Base-by-base conservation (phyloP, 2,113 vertebrate genomes). In the Burhinus bistriatus region DNA sequence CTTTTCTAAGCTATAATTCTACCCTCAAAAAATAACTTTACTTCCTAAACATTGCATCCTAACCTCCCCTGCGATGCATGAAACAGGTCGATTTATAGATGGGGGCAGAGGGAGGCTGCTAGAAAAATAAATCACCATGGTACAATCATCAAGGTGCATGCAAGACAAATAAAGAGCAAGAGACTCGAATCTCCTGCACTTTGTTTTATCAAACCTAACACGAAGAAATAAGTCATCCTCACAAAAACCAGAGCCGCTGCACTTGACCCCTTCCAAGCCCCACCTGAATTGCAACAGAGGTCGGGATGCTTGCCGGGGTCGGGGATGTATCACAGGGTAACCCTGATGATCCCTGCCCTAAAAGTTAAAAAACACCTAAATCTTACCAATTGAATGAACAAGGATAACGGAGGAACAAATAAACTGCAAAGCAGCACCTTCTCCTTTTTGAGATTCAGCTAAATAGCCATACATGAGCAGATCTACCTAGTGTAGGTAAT, bases 21-120 rank as follows among this genome's bases (percentile, higher is more conserved):
- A 34, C 45, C 40, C 52, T 44, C 13, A 26, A 30, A 69, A 77
- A 70, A n/a, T 7, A 49, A 65, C 51, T 30, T 64, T 57, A 4
- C 11, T 51, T 86, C n/a, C 61, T 21, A 51, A 73, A 49, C 16
- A 47, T 9, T 8, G 8, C 62, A 25, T 36, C 47, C 47, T 6
- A 14, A 55, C 36, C 26, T 44, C 8, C 23, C 8, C 18, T 1
- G 19, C 3, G 42, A 76, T 26, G 38, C 34, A 9, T 0, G 1
- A 32, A 85, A 21, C 29, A 30, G 32, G 36, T 15, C 0, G 2
- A 42, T 72, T 20, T 58, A 30, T 1, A 47, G 34, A 61, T 3
- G 29, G 20, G 26, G 44, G 32, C 18, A 70, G 49, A 57, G 29
- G 52, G 29, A 64, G 20, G 66, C 71, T 59, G 62, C 62, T 62